Base-by-base conservation (phyloP, 2,888 invertebrate genomes). In the Nyleta sp. region DNA sequence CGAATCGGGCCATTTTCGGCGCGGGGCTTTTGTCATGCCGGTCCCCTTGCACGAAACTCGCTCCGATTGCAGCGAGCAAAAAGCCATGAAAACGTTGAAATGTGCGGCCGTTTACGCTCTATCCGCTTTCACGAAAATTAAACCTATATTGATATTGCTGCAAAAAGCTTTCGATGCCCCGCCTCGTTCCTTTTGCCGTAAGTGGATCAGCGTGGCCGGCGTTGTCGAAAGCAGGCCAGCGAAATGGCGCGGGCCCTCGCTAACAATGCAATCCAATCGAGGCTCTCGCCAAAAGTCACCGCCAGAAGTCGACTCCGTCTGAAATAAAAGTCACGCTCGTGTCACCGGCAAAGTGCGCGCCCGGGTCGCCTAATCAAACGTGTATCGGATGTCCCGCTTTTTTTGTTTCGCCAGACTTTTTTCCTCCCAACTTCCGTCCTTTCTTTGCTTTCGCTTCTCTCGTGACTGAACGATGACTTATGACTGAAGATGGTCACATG, bases 91-190 rank as follows among this genome's bases (percentile, higher is more conserved):
- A 73, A 64, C 35, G 40, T 22, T 35, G 59, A 77, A 76, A 72
- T 40, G 77, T 35, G 65, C 65, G 64, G 60, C 59, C 65, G 77
- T 65, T 77, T 52, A 53, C 65, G 57, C 55, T 62, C 57, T 22
- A 52, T 73, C 65, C 77, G 80, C 76, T 82, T 78, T 78, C 53
- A 72, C 65, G 78, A 81, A 82, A 80, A 79, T 81, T 80, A 82
- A 84, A 83, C 78, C 81, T 78, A 65, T 75, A 80, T 78, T 78
- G 78, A 71, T 82, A 72, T 76, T 74, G 72, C 74, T 65, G 59
- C 73, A 67, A 62, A 71, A 74, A 78, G 67, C 68, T 76, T 50
- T 80, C 42, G 64, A 73, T 64, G 68, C 38, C 59, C 55, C n/a
- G 46, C 44, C 74, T 74, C 15, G n/a, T 78, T 79, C 65, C 65